These are phyloP conservation scores for Apis cerana DNA, from an alignment of 1,140 invertebrate species.

Conservation along the genomic window DNA sequence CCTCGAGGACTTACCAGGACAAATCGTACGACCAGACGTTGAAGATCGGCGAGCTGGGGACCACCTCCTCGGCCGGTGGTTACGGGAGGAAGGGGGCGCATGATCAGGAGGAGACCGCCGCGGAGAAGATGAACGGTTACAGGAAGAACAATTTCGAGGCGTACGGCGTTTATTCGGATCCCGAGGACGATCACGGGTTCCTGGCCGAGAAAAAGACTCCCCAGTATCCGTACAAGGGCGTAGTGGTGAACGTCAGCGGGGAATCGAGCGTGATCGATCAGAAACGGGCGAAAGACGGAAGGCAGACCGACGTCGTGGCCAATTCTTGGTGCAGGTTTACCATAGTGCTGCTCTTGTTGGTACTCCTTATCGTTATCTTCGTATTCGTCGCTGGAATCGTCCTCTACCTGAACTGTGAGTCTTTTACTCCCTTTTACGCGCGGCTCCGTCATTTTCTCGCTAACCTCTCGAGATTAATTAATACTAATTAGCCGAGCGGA, in stretches of 20 bases:
- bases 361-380: constrained; percentile 82
- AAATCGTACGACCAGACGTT: constrained; percentile 78
- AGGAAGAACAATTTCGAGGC: constrained; percentile 80
- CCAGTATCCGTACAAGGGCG: constrained; percentile 80
- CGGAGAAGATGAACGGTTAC: constrained; percentile 78
- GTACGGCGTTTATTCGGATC: constrained; percentile 82
- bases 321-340: constrained; percentile 82
- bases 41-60: constrained; percentile 75
- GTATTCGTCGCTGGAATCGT: constrained; percentile 83
- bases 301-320: constrained; percentile 69
- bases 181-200: constrained; percentile 82
- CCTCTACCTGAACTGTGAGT: constrained; percentile 84
- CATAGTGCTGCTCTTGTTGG: constrained; percentile 81
- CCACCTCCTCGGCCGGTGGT: constrained; percentile 60
- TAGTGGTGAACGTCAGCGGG: constrained; percentile 81
- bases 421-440: neutral
- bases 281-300: constrained; percentile 72
- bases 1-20: constrained; percentile 69
- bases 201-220: constrained; percentile 76
- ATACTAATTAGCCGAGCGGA: too few species aligned
- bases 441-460: too few species aligned
- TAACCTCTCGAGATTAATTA: too few species aligned
- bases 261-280: constrained; percentile 79
- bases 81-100: constrained; percentile 76
- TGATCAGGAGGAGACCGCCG: constrained; percentile 67